These are phyloP conservation scores for Lobophora halterata DNA, from an alignment of 2,888 invertebrate genomes.

Conservation along the genomic window DNA sequence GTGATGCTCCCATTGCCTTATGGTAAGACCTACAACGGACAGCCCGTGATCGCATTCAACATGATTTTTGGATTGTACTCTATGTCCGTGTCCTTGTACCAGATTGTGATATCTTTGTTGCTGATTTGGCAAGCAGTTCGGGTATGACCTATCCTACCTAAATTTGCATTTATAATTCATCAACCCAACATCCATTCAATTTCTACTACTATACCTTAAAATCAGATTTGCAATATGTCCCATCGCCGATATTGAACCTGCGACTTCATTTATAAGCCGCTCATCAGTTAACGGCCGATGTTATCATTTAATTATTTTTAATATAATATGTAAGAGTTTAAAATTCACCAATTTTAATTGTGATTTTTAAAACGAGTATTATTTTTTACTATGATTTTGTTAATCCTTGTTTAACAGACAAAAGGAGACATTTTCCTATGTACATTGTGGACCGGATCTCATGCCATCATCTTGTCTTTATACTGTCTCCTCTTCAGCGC, in stretches of 20 bases:
- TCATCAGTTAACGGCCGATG: too few relatives aligned
- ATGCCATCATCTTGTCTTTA: conserved; percentile 46
- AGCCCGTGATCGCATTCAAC: conserved; percentile 40
- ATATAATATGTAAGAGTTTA: too few relatives aligned
- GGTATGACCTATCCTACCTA: conserved; percentile 31
- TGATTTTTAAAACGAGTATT: too few relatives aligned
- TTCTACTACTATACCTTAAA: not conserved
- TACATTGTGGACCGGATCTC: conserved; percentile 56
- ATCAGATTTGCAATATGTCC: too few relatives aligned
- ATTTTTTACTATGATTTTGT: too few relatives aligned
- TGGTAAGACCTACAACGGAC: conserved; percentile 27
- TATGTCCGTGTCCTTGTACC: conserved; percentile 45
- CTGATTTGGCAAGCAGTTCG: conserved; percentile 41
- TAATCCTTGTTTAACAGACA: conserved; percentile 32
- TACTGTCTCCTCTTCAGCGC: conserved; percentile 43
- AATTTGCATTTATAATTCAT: too few relatives aligned
- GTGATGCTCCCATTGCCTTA: conserved; percentile 12
- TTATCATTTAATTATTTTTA: too few relatives aligned
- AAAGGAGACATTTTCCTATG: conserved; percentile 39
- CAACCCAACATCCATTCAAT: not conserved
- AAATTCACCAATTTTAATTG: too few relatives aligned
- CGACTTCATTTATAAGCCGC: too few relatives aligned
- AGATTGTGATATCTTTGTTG: conserved; percentile 46
- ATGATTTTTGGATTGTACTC: conserved; percentile 45
- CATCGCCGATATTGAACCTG: too few relatives aligned